Conservation (phyloP, 2,797 vertebrate species). For the Cottoperca gobio region DNA sequence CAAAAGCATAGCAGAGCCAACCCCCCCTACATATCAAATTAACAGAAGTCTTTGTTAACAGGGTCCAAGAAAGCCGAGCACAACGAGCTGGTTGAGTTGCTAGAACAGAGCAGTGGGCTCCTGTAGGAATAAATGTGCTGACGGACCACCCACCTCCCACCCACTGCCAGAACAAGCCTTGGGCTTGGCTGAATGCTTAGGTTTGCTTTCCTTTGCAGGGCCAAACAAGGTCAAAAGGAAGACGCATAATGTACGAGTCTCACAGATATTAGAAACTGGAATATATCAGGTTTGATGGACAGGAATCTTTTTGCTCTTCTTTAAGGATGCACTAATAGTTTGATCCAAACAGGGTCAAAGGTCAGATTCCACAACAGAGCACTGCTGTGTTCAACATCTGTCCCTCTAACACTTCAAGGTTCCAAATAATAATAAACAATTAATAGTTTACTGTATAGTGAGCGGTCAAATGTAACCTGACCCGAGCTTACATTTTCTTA, state of each 20-base stretch:
- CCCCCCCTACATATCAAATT: slow-evolving; percentile 31
- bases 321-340: not conserved
- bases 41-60: slow-evolving; percentile 66
- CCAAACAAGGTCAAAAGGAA: slow-evolving; percentile 69
- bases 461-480: not conserved
- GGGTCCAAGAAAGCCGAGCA: slow-evolving; percentile 58
- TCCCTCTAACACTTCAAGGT: not conserved
- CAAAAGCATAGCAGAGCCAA: slow-evolving; percentile 32
- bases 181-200: slow-evolving; percentile 61
- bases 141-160: slow-evolving; percentile 76
- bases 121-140: slow-evolving; percentile 75
- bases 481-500: not conserved
- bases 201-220: slow-evolving; percentile 53
- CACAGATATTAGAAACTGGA: slow-evolving; percentile 53
- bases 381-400: not conserved
- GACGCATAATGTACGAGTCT: slow-evolving; percentile 45
- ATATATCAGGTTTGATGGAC: slow-evolving; percentile 29
- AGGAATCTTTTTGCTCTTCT: slow-evolving; percentile 12
- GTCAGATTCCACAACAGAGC: slow-evolving; percentile 10
- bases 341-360: slow-evolving; percentile 26
- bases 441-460: not conserved
- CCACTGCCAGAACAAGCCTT: slow-evolving; percentile 72
- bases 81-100: slow-evolving; percentile 71
- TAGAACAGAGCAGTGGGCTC: slow-evolving; percentile 59
- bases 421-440: not conserved